Evolutionary conservation across 2,113 vertebrate genomes (phyloP), one percentile per base, ranked within the genome.

Genomic region (Chloropsis hardwickii): DNA sequence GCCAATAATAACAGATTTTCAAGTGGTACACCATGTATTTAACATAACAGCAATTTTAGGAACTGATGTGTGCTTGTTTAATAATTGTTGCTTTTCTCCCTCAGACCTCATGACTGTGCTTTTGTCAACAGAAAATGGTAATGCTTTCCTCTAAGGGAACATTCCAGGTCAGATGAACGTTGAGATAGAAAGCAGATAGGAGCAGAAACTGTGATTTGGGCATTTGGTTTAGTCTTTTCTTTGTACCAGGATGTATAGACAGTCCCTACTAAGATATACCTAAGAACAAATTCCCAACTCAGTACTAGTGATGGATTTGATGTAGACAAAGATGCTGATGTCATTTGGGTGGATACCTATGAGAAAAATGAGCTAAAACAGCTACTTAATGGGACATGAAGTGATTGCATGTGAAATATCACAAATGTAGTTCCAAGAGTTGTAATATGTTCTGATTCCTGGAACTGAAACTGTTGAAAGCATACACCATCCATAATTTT

Each of bases 1-100:
- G 42, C 40, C 66, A 78, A 70, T 81, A 40, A 57, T 74, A 91
- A 92, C n/a, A 85, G 65, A 93, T 67, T 97, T 97, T 53, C 44
- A 88, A 92, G 31, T 25, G 51, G 42, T 24, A 76, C 58, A 40
- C 57, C 78, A 65, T 48, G 64, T 85, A 81, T 76, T 92, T 88
- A 88, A 70, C 39, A 58, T 85, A 67, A 62, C 13, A 96, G 58
- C 79, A 82, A 57, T 93, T 80, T 94, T 93, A 88, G 57, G 73
- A 88, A 87, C 35, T 85, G 44, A 71, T 73, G 24, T 37, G 39
- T 66, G 18, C 69, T 96, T 93, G 79, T 91, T 94, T 86, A 91
- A 80, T 67, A 92, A 86, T 91, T 96, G 83, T 53, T 74, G 40
- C 23, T 71, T 91, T 95, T 71, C 81, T 37, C 10, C 27, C 27